Percentiles rank a stretch among this genome's conserved stretches.
Conservation (phyloP, 2,797 vertebrate genomes). For the Tapera naevia region DNA sequence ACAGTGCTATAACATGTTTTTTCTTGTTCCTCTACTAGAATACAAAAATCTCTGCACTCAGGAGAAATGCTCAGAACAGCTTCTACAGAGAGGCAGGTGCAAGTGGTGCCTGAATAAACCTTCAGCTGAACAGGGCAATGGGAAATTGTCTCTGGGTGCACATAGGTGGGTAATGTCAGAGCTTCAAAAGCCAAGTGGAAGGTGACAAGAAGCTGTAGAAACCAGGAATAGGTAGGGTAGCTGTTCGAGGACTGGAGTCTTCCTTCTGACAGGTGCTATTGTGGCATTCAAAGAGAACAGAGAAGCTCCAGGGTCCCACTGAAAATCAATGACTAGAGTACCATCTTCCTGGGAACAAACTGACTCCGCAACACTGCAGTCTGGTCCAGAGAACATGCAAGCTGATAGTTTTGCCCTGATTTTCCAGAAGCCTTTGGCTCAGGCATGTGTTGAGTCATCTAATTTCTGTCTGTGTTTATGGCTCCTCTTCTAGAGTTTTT, state of each 20-base stretch:
- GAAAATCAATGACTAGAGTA: not conserved
- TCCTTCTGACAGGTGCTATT: not conserved
- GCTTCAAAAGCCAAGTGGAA: not conserved
- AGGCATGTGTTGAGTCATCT: not conserved
- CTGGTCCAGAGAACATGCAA: not conserved
- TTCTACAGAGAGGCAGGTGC: not conserved
- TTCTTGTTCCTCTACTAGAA: conserved; percentile 1
- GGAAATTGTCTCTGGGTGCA: not conserved
- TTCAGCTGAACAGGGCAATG: not conserved
- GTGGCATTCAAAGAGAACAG: not conserved
- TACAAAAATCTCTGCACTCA: not conserved
- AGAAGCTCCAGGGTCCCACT: not conserved
- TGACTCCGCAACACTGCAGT: not conserved
- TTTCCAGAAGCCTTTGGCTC: not conserved
- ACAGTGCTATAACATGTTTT: not conserved
- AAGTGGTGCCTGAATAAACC: not conserved
- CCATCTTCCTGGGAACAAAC: not conserved
- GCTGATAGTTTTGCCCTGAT: not conserved
- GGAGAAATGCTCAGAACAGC: conserved; percentile 5
- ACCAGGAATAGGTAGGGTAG: not conserved
- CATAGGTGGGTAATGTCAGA: not conserved
- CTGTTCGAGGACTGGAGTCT: not conserved
- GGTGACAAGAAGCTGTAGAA: not conserved
- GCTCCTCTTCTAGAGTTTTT: not conserved
- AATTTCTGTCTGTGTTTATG: not conserved